Base-by-base conservation (phyloP, 2,888 invertebrate genomes). In the Lacanobia wlatinum region DNA sequence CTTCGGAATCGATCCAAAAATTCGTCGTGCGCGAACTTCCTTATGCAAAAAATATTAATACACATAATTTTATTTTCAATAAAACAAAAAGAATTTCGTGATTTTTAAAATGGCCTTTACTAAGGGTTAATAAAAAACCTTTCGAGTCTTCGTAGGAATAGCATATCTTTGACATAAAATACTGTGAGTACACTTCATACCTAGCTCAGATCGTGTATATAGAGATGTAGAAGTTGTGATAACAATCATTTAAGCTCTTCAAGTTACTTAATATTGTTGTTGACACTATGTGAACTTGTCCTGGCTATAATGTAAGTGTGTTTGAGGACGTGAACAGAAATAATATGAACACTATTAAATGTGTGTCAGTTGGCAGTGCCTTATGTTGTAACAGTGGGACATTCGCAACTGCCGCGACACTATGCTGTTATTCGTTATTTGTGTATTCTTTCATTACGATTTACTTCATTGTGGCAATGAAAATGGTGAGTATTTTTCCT, bases 291-390 rank as follows among this genome's bases (percentile, higher is more conserved):
- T 34, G 34, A 5, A 34, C 34, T 34, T 34, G 34, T 5, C 34
- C 34, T 34, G 34, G 4, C 34, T 34, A 34, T 34, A 34, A 52
- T 21, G 8, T n/a, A 4, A 28, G 4, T n/a, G 9, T 2, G 0
- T n/a, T 0, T 0, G 9, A n/a, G 10, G 1, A 52, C 10, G 21
- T 12, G 21, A 10, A 0, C 12, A 21, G 1, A n/a, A n/a, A n/a
- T n/a, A n/a, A n/a, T 12, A 21, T 21, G 0, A 12, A 21, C 5
- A 18, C 52, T 52, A 10, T 52, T 21, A 21, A 23, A 4, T 9
- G 3, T 10, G 2, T 10, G 12, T 23, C 0, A 10, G n/a, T n/a
- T n/a, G n/a, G n/a, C n/a, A n/a, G n/a, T n/a, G n/a, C n/a, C n/a
- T n/a, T n/a, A n/a, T 21, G 52, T n/a, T 52, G 10, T 21, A n/a